Evolutionary conservation across 1,140 invertebrate species (phyloP).

Genomic region (Latrodectus geometricus): DNA sequence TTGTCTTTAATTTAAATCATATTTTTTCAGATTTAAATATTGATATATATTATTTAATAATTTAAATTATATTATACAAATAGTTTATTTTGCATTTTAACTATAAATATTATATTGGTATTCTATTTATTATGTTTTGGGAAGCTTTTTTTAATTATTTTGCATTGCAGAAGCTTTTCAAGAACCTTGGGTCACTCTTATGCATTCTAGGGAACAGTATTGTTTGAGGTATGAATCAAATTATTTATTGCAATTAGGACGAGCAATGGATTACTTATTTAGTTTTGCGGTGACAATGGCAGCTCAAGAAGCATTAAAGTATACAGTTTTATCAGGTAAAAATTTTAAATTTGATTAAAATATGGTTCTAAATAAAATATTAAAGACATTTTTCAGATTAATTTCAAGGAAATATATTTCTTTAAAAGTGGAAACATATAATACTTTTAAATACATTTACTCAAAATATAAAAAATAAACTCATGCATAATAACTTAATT

Average conservation of each 20-base stretch:
- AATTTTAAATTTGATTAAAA: not conserved
- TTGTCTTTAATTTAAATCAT: not conserved
- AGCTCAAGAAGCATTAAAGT: slow-evolving; percentile 81
- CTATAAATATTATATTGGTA: not conserved
- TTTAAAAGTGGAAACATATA: not conserved
- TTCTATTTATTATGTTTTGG: not conserved
- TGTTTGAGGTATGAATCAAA: slow-evolving; percentile 77
- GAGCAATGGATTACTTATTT: slow-evolving; percentile 76
- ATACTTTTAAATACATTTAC: not conserved
- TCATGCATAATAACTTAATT: not conserved
- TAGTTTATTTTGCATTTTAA: not conserved
- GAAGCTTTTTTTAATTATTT: not conserved
- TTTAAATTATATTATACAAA: not conserved
- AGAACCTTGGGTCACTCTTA: slow-evolving; percentile 75
- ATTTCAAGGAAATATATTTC: not conserved
- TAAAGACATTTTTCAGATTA: not conserved
- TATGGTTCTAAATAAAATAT: not conserved
- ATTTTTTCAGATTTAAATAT: not conserved
- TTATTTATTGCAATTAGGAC: slow-evolving; percentile 77
- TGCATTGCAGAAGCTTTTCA: slow-evolving; percentile 62
- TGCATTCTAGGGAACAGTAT: slow-evolving; percentile 78
- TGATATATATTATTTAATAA: not conserved
- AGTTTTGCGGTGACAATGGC: slow-evolving; percentile 77
- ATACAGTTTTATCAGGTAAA: slow-evolving; percentile 77
- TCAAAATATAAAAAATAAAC: not conserved